Evolutionary conservation across 2,797 vertebrate species (phyloP), one percentile per base, ranked within the genome.

Genomic region (Sebastes matsubarae): DNA sequence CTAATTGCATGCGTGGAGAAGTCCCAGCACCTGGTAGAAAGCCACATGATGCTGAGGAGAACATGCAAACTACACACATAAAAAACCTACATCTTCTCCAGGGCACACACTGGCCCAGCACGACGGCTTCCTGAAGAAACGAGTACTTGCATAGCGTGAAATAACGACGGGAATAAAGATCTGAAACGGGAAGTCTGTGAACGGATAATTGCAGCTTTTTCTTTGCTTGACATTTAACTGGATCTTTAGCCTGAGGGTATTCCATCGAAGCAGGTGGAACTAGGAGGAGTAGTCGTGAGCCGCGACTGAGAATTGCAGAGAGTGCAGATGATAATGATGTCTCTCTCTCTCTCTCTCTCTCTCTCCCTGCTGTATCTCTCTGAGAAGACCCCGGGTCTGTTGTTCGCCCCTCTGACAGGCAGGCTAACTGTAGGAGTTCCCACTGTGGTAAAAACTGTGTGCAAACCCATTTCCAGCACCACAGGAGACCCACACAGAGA

Each of bases 151-250:
- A 72, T 6, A 36, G 42, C 6, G n/a, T 69, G 76, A 87, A 85
- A 82, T 68, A 76, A 80, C 52, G 80, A 86, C 63, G 78, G 71
- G 85, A 75, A 63, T 65, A 72, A 73, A 85, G 61, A 88, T 82
- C 69, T 87, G 71, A 82, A 73, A 71, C 22, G 55, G 75, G 59
- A 80, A 72, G 75, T 76, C 84, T 81, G 72, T 73, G 77, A 88
- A 79, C 4, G 20, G 74, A 84, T 88, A 90, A 90, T 87, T 92
- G 85, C 55, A 76, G 69, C 64, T 77, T 82, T 90, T 79, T 84
- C 75, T 86, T 81, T 88, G 66, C 75, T 85, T 88, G 88, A 81
- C 89, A 90, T 86, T 91, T 79, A 77, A 64, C 75, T 72, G 78
- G 80, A 79, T 90, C 86, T 92, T 79, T 77, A 84, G 81, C 87